These are phyloP conservation scores for Odontomachus brunneus DNA, from an alignment of 1,140 invertebrate genomes.

Conservation along the genomic window DNA sequence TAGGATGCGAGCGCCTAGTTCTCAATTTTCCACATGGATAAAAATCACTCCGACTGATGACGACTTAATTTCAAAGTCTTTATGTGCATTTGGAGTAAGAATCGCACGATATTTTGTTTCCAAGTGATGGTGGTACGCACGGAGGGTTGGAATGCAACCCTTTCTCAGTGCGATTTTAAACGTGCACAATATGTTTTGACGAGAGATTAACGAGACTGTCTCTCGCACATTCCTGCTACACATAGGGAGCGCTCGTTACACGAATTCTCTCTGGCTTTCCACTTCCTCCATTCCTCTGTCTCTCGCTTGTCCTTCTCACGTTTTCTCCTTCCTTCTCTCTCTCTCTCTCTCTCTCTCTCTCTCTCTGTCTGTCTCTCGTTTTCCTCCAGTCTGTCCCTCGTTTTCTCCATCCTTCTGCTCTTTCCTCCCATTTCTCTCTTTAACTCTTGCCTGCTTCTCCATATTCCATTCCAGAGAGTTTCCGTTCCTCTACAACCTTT, in stretches of 20 bases:
- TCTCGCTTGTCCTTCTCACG: not conserved
- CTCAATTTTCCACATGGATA: too few relatives aligned
- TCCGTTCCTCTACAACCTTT: slow-evolving; percentile 35
- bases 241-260: slow-evolving; percentile 42
- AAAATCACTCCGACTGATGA: not conserved
- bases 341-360: not conserved
- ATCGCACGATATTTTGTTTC: slow-evolving; percentile 32
- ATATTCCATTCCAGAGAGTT: slow-evolving; percentile 39
- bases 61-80: slow-evolving; percentile 5
- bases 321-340: not conserved
- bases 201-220: slow-evolving; percentile 73
- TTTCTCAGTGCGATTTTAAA: slow-evolving; percentile 59
- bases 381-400: not conserved
- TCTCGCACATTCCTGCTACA: slow-evolving; percentile 58
- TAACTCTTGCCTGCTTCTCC: slow-evolving; percentile 29
- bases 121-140: not conserved
- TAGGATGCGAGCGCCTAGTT: too few relatives aligned
- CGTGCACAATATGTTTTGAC: slow-evolving; percentile 72
- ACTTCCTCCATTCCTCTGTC: slow-evolving; percentile 61
- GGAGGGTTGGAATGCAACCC: not conserved
- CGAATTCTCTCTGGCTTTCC: slow-evolving; percentile 59
- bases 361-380: slow-evolving; percentile 39
- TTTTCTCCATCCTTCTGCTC: not conserved
- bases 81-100: too few relatives aligned
- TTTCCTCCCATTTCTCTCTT: slow-evolving; percentile 52